phyloP scores from a whole-genome alignment of 2,113 vertebrate genomes.

The Chaenocephalus aceratus region DNA sequence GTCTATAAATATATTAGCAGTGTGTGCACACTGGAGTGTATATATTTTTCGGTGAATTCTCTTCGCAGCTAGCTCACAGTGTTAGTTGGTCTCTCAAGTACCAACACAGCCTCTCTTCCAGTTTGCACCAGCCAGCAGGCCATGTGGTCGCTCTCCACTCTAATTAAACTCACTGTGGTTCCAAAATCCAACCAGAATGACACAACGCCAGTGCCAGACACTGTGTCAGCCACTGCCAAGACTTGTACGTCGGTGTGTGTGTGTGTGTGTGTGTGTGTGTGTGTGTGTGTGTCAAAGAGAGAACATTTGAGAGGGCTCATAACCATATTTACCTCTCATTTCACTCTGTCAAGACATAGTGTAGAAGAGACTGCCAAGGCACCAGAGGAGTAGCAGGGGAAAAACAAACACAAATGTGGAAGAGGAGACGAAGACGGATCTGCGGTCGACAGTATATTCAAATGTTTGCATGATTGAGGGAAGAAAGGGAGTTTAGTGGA shows the following conservation, averaged over 20 bases:
- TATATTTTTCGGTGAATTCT: background rate
- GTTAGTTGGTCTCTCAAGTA: slow-evolving; percentile 37
- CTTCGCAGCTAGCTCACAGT: slow-evolving; percentile 3
- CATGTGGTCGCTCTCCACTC: slow-evolving; percentile 70
- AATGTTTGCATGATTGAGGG: slow-evolving; percentile 39
- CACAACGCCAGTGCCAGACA: slow-evolving; percentile 62
- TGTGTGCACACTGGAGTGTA: slow-evolving; percentile 14
- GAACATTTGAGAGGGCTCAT: slow-evolving; percentile 39
- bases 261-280: background rate
- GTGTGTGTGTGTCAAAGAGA: slow-evolving; percentile 13
- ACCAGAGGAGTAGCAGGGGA: slow-evolving; percentile 15
- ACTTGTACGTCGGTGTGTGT: slow-evolving; percentile 4
- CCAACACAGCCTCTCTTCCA: slow-evolving; percentile 38
- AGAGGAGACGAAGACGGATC: slow-evolving; percentile 52
- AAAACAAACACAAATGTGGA: slow-evolving; percentile 52
- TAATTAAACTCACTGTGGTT: slow-evolving; percentile 77
- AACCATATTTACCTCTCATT: slow-evolving; percentile 68
- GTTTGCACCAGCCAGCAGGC: slow-evolving; percentile 55
- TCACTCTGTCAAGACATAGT: slow-evolving; percentile 58
- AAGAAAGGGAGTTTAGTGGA: slow-evolving; percentile 63
- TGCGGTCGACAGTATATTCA: slow-evolving; percentile 45
- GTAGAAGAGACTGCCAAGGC: slow-evolving; percentile 53
- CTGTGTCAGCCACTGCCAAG: slow-evolving; percentile 64
- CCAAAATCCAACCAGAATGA: slow-evolving; percentile 62
- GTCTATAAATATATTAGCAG: slow-evolving; percentile 46